These are phyloP conservation scores for Trichomycterus rosablanca DNA, from an alignment of 2,113 vertebrate genomes.

Conservation along the genomic window DNA sequence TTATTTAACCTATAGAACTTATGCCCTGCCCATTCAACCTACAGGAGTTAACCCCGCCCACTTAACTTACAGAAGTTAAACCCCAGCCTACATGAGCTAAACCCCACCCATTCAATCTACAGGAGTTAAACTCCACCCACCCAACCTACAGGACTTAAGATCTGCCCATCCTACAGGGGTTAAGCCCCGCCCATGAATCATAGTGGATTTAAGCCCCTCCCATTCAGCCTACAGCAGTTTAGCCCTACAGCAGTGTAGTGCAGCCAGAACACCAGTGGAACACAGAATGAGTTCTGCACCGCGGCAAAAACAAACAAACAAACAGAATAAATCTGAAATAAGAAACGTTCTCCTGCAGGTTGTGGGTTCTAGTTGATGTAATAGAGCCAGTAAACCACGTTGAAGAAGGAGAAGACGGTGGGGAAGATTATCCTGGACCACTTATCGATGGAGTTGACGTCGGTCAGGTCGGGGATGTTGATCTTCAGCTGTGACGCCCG, in stretches of 20 bases:
- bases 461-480: slow-evolving; percentile 95
- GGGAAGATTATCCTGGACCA: slow-evolving; percentile 99
- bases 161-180: not conserved
- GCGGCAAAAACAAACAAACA: slow-evolving; percentile 30
- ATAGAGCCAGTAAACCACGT: slow-evolving; percentile 97
- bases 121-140: not conserved
- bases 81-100: no score
- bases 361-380: slow-evolving; percentile 83
- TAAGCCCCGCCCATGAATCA: not conserved
- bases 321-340: slow-evolving; percentile 32
- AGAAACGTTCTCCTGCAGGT: slow-evolving; percentile 52
- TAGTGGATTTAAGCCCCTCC: not conserved
- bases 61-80: no score
- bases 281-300: not conserved
- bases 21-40: no score
- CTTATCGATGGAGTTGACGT: slow-evolving; percentile 97
- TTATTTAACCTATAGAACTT: no score
- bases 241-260: not conserved
- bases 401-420: slow-evolving; percentile 96
- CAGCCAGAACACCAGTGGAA: slow-evolving; percentile 54
- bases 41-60: no score
- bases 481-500: slow-evolving; percentile 94
- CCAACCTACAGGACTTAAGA: not conserved
- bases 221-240: not conserved
- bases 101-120: not conserved